phyloP scores from a whole-genome alignment of 2,113 vertebrate genomes.

The Maccullochella peelii region DNA sequence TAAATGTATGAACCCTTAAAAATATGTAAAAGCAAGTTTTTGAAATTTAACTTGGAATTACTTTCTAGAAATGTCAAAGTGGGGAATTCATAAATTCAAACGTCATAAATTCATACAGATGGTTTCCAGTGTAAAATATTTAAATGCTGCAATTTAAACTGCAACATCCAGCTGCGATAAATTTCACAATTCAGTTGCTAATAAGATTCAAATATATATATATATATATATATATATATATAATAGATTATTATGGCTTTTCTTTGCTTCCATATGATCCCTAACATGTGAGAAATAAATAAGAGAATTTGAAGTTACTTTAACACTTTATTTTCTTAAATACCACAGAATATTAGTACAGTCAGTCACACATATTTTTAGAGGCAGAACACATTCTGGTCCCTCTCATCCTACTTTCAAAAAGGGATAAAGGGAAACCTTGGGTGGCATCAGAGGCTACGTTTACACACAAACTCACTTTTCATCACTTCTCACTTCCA shows the following conservation, averaged over 20 bases:
- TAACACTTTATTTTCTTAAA: conserved; percentile 84
- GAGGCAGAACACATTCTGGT: conserved; percentile 74
- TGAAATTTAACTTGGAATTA: neutral
- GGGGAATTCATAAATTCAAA: neutral
- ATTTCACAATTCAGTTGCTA: neutral
- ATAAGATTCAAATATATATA: neutral
- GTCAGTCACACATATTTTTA: conserved; percentile 74
- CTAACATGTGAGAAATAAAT: neutral
- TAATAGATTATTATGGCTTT: neutral
- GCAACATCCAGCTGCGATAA: neutral
- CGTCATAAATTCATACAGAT: neutral
- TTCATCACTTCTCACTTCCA: no score
- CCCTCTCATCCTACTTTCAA: conserved; percentile 61
- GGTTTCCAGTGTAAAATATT: neutral
- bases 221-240: no score
- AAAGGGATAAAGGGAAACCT: conserved; percentile 54
- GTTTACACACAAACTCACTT: conserved; percentile 55
- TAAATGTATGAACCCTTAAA: neutral
- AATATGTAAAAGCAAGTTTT: neutral
- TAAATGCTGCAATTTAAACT: neutral
- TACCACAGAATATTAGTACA: conserved; percentile 84
- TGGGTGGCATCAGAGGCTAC: conserved; percentile 60
- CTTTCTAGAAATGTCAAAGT: neutral
- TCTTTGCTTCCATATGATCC: neutral
- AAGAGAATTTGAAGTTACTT: conserved; percentile 45